Evolutionary conservation across 2,113 vertebrate genomes (phyloP), one percentile per base, ranked within the genome.

Genomic region (Callaeas wilsoni): DNA sequence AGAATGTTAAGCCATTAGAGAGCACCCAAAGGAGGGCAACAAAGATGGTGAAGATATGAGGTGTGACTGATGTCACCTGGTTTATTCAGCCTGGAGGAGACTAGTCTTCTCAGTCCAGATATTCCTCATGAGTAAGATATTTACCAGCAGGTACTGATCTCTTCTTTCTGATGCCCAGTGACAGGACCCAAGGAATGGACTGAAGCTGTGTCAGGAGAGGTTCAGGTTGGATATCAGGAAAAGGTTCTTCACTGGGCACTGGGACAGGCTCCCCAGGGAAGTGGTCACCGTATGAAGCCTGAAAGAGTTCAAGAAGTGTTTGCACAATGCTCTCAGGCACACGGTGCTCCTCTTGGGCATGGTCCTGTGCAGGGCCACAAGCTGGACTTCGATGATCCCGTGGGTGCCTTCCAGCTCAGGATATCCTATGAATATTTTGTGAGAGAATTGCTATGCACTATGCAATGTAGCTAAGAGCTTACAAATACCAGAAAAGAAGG

Each of bases 321-420:
- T 55, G n/a, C n/a, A 35, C 47, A 69, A 13, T 41, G 14, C 10
- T 22, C 15, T 62, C 14, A 9, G 35, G 9, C 12, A 47, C 9
- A 7, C 7, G 16, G 7, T 30, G 11, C 46, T 13, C 3, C 1
- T 69, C 47, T 59, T 37, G 23, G 27, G 25, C 14, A 23, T 27
- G 14, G 37, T 33, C 2, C 32, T 29, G 4, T 4, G 17, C n/a
- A 55, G 47, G 14, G 17, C 14, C 17, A 13, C 29, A 63, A 83
- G 30, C 18, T 27, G 30, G 41, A 55, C 8, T 69, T 83, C 0
- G 0, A 26, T 32, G 7, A 27, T 35, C 14, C 10, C 5, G 2
- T 23, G 62, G 13, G 8, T 55, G 6, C 14, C 10, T 76, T 76
- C 25, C 32, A 69, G 26, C 21, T 69, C n/a, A 55, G 41, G 30